Base-by-base conservation (phyloP, 2,888 invertebrate genomes). In the Drosophila anomelani region DNA sequence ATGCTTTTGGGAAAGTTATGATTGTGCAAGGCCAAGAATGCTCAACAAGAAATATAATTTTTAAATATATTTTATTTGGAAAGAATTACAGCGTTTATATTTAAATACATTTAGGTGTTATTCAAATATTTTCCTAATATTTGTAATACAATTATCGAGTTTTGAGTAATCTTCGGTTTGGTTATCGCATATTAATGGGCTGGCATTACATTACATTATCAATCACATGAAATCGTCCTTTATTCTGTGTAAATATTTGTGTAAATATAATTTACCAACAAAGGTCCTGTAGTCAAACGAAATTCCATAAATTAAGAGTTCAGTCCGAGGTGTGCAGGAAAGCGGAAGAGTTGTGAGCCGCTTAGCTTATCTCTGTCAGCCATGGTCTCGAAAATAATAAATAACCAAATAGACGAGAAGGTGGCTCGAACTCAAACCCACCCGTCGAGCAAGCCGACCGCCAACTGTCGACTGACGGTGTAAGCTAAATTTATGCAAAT, bases 201-300 rank as follows among this genome's bases (percentile, higher is more conserved):
- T 75, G 71, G 82, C 69, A 76, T 76, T 70, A 64, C 69, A 76
- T 76, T 70, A 64, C 47, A 46, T 69, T 70, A 56, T 66, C 71
- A 83, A 68, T 82, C 80, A 82, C 80, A 82, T 67, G 57, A 26
- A 69, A 56, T 56, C 69, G 10, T 63, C 34, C 49, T n/a, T 36
- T 36, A 57, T 39, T 32, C 32, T 23, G 17, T 20, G 29, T 23
- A 12, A 34, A n/a, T 17, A 44, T 26, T 51, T 49, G 13, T 49
- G n/a, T n/a, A n/a, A n/a, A n/a, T n/a, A 20, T 49, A 2, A 32
- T 17, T 34, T 51, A 9, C 20, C 34, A 46, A 46, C 26, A 5
- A n/a, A 46, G 5, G 49, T 15, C 26, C 17, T 51, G 34, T 34
- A 20, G 34, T 4, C 15, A 20, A 51, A 34, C 34, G 2, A 34